Conservation (phyloP, 2,113 vertebrate genomes). For the Mormoops blainvillei region DNA sequence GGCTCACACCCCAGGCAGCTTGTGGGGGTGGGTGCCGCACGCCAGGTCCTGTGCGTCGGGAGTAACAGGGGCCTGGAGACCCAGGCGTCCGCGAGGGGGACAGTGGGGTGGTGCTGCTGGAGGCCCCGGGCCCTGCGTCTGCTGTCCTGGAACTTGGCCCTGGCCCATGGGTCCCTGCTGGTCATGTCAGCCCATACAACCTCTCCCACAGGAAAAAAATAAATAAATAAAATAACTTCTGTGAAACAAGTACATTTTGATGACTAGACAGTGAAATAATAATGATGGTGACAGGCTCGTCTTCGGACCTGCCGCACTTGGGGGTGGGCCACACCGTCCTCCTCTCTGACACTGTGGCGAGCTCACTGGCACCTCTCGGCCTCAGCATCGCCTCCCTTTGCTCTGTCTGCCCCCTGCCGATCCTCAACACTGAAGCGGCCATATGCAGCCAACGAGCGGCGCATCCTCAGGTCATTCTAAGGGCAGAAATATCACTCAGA, state of each 20-base stretch:
- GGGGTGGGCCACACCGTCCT: too few relatives aligned
- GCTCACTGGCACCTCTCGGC: too few relatives aligned
- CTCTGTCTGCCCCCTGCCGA: too few relatives aligned
- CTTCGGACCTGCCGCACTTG: neutral
- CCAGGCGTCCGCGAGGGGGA: neutral
- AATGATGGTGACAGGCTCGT: neutral
- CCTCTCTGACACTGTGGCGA: fast-evolving
- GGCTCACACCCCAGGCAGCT: neutral
- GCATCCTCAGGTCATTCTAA: neutral
- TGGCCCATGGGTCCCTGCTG: neutral
- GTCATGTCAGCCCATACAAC: neutral
- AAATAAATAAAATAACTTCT: neutral
- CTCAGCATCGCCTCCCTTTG: fast-evolving
- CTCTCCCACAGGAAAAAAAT: neutral
- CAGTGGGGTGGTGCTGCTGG: neutral
- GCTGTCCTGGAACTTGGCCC: neutral
- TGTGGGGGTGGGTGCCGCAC: fast-evolving
- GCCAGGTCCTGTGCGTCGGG: neutral
- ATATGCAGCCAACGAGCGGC: neutral
- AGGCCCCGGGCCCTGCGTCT: neutral
- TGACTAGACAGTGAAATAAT: neutral
- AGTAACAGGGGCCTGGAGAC: neutral
- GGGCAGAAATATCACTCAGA: neutral
- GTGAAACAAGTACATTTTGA: neutral
- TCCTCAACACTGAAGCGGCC: neutral